Percentiles rank a stretch among this genome's conserved stretches.
phyloP scores from a whole-genome alignment of 2,113 vertebrate genomes.

The Struthio camelus region DNA sequence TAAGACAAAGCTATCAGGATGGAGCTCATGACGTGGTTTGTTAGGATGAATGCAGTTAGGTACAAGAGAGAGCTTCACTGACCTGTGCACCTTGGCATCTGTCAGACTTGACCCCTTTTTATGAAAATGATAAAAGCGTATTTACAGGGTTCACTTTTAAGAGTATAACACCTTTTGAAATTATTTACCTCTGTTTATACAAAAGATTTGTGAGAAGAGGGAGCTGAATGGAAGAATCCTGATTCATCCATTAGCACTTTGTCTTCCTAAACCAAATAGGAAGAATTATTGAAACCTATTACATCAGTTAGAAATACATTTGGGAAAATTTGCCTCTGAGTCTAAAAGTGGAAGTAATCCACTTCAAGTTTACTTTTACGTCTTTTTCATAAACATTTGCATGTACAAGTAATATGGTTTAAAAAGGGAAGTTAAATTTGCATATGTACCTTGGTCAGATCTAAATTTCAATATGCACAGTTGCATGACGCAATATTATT shows the following conservation, averaged over 20 bases:
- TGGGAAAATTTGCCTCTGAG: neutral
- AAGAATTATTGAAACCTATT: neutral
- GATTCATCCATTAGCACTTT: neutral
- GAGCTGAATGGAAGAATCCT: neutral
- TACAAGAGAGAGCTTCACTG: neutral
- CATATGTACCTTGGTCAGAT: neutral
- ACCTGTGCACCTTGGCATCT: neutral
- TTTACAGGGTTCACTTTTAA: neutral
- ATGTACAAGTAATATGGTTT: neutral
- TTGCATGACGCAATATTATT: neutral
- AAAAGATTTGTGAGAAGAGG: neutral
- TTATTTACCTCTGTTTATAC: neutral
- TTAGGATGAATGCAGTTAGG: neutral
- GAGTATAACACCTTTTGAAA: neutral
- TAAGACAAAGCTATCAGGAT: neutral
- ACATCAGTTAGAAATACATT: neutral
- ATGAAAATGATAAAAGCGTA: neutral
- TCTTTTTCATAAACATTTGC: neutral
- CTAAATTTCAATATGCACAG: neutral
- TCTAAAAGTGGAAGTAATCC: neutral
- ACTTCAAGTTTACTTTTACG: neutral
- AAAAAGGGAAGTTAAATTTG: neutral
- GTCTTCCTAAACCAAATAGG: neutral
- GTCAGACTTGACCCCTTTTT: neutral
- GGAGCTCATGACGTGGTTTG: neutral